Conservation (phyloP, 2,888 invertebrate species). For the Dugesia japonica region DNA sequence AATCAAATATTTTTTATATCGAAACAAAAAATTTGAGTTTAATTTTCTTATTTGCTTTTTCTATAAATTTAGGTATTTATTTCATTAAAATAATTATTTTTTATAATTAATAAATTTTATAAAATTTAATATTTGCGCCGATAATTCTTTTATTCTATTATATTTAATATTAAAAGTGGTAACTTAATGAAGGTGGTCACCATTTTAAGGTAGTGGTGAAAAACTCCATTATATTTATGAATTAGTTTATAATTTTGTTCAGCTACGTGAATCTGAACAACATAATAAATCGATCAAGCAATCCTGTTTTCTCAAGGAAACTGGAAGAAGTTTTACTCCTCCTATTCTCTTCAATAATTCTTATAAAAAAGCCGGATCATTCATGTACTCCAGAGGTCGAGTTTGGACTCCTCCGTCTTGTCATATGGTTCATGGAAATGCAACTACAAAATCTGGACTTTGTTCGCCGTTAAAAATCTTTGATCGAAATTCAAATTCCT, state of each 20-base stretch:
- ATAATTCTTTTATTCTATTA: no score
- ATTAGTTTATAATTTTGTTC: not conserved
- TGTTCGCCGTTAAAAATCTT: not conserved
- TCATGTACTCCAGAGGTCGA: not conserved
- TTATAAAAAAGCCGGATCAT: not conserved
- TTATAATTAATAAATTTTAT: no score
- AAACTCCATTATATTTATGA: no score
- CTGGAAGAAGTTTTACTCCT: not conserved
- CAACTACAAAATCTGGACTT: not conserved
- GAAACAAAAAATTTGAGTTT: no score
- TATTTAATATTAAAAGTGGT: no score
- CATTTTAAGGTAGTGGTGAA: no score
- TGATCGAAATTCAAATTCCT: not conserved
- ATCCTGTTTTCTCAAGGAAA: not conserved
- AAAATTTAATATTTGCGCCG: no score
- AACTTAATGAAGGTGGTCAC: no score
- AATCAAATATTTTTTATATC: no score
- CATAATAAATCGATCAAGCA: not conserved
- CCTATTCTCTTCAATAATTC: not conserved
- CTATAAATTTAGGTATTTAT: no score
- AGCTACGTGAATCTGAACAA: not conserved
- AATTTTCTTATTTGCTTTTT: no score
- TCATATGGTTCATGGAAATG: slow-evolving; percentile 14
- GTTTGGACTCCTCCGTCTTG: not conserved
- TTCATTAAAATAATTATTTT: no score